phyloP scores from a whole-genome alignment of 2,113 vertebrate genomes.

The Hippopotamus amphibius region DNA sequence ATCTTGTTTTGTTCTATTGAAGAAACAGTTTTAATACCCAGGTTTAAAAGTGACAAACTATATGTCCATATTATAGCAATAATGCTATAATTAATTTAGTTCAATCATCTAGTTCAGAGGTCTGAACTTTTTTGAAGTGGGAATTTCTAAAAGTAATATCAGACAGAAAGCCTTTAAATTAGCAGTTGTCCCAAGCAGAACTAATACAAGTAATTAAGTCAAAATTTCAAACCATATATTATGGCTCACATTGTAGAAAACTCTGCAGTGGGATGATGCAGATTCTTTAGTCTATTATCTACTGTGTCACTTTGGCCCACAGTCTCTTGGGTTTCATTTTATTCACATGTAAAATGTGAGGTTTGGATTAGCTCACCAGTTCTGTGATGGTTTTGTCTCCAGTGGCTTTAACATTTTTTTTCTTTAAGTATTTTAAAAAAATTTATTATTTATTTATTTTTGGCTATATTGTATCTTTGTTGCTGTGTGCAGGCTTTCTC shows the following conservation, averaged over 20 bases:
- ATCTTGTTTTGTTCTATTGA: slow-evolving; percentile 36
- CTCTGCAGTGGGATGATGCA: not conserved
- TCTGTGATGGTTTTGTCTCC: not conserved
- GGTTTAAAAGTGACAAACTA: slow-evolving; percentile 33
- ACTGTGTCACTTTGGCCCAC: not conserved
- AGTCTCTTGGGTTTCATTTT: not conserved
- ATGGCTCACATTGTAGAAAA: not conserved
- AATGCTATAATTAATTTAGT: slow-evolving; percentile 1
- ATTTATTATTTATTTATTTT: too few relatives aligned
- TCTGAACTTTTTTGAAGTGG: slow-evolving; percentile 6
- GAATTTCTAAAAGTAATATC: not conserved
- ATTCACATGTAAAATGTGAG: not conserved
- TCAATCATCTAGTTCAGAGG: not conserved
- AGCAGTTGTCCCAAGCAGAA: not conserved
- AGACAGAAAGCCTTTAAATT: not conserved
- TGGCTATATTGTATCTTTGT: too few relatives aligned
- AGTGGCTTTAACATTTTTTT: not conserved
- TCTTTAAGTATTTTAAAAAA: too few relatives aligned
- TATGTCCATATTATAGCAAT: not conserved
- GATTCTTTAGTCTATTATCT: not conserved
- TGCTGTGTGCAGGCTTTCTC: too few relatives aligned
- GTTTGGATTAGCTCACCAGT: not conserved
- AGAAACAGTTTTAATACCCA: slow-evolving; percentile 55
- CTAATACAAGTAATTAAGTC: not conserved
- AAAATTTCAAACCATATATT: not conserved